Percentiles rank a stretch among this genome's conserved stretches.
Conservation (phyloP, 2,797 vertebrate genomes). For the Peromyscus melanophrys region DNA sequence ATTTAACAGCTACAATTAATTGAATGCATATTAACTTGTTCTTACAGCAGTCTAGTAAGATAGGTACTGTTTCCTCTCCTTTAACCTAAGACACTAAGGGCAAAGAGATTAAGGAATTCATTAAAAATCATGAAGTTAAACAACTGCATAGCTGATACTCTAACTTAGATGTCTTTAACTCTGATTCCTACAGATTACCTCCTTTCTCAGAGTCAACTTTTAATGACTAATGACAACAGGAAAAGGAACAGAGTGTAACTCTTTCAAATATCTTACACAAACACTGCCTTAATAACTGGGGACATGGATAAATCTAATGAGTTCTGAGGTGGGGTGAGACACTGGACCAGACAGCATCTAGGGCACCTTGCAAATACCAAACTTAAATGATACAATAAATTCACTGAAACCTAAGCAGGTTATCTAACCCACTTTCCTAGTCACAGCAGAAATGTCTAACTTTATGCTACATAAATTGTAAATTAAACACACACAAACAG, state of each 20-base stretch:
- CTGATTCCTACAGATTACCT: constrained; percentile 54
- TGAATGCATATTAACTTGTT: not conserved
- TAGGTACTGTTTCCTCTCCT: not conserved
- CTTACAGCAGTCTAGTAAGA: constrained; percentile 10
- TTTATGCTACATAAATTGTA: constrained; percentile 5
- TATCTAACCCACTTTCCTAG: constrained; percentile 28
- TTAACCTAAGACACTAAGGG: not conserved
- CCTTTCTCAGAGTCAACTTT: constrained; percentile 15
- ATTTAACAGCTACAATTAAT: not conserved
- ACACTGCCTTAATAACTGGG: constrained; percentile 8
- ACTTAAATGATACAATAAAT: constrained; percentile 37
- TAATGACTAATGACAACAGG: constrained; percentile 43
- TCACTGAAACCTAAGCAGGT: constrained; percentile 10
- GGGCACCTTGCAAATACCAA: constrained; percentile 12
- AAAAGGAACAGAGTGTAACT: constrained; percentile 61
- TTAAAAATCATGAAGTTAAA: constrained; percentile 50
- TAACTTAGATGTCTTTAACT: constrained; percentile 16
- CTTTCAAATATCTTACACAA: constrained; percentile 45
- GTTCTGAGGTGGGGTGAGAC: constrained; percentile 17
- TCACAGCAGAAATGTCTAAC: constrained; percentile 43
- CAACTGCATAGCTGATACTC: not conserved
- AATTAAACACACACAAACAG: constrained; percentile 28
- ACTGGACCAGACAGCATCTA: not conserved
- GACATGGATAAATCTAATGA: constrained; percentile 37
- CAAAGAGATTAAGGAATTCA: constrained; percentile 60